Evolutionary conservation across 2,888 invertebrate genomes (phyloP).

Genomic region (Drosophila ezoana): DNA sequence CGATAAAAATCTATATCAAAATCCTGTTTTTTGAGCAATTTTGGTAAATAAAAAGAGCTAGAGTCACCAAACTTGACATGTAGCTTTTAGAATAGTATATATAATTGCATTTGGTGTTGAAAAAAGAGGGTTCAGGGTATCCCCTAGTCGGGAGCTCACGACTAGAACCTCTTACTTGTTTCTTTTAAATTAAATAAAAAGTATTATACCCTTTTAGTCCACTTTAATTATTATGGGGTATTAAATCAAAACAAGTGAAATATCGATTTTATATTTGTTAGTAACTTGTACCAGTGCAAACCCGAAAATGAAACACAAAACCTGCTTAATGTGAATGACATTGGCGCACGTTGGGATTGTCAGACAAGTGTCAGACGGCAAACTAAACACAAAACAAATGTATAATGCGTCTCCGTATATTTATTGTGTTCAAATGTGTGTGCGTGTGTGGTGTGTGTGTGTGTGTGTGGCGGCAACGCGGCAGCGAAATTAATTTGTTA

Average conservation of each 20-base stretch:
- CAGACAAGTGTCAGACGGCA: slow-evolving; percentile 55
- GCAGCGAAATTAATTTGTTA: slow-evolving; percentile 32
- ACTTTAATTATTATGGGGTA: neutral
- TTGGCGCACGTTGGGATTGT: slow-evolving; percentile 51
- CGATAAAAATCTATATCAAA: no score
- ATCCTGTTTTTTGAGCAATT: no score
- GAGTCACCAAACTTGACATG: no score
- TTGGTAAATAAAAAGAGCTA: no score
- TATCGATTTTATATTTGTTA: slow-evolving; percentile 20
- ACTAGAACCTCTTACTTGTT: neutral
- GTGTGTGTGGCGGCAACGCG: slow-evolving; percentile 1
- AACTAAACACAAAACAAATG: slow-evolving; percentile 35
- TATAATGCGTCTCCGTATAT: slow-evolving; percentile 23
- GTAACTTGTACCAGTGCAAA: slow-evolving; percentile 22
- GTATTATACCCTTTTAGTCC: neutral
- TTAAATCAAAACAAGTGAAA: neutral
- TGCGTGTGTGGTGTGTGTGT: slow-evolving; percentile 4
- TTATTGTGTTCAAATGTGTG: slow-evolving; percentile 2
- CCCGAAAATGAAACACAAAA: slow-evolving; percentile 35
- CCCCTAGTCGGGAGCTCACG: no score
- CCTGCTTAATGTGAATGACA: slow-evolving; percentile 60
- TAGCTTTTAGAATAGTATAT: no score
- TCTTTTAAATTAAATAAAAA: neutral
- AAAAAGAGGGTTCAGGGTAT: no score
- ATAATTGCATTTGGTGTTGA: no score